Conservation (phyloP, 2,888 invertebrate genomes). For the Watsonalla cultraria region DNA sequence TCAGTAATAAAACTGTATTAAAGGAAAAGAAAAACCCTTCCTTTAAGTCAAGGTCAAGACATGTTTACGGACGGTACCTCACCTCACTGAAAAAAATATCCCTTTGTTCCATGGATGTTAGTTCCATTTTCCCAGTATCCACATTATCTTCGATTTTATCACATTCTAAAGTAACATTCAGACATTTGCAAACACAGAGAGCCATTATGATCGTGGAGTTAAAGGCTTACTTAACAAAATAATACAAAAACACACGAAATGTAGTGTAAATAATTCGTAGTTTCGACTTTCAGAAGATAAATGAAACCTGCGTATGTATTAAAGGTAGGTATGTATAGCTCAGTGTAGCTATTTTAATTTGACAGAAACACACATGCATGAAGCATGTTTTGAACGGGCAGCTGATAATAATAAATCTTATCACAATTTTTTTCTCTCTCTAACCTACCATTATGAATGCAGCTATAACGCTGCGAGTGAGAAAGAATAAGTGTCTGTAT, state of each 20-base stretch:
- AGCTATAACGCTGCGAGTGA: background rate
- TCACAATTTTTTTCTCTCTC: slow-evolving; percentile 18
- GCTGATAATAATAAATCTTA: slow-evolving; percentile 9
- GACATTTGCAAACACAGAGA: slow-evolving; percentile 84
- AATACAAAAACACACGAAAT: slow-evolving; percentile 55
- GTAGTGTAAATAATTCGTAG: slow-evolving; percentile 36
- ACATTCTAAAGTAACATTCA: slow-evolving; percentile 84
- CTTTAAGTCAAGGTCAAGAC: slow-evolving; percentile 65
- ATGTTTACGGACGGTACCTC: slow-evolving; percentile 78
- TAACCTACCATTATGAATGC: background rate
- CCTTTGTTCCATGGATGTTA: slow-evolving; percentile 78
- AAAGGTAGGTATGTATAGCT: slow-evolving; percentile 31
- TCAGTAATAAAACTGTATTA: slow-evolving; percentile 2
- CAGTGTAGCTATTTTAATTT: slow-evolving; percentile 23
- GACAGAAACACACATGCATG: slow-evolving; percentile 22
- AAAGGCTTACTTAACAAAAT: slow-evolving; percentile 37
- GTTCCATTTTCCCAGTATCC: slow-evolving; percentile 75
- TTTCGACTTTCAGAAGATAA: slow-evolving; percentile 39
- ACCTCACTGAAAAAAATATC: slow-evolving; percentile 85
- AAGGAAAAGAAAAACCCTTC: slow-evolving; percentile 32
- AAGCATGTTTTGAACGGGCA: slow-evolving; percentile 14
- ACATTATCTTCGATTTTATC: slow-evolving; percentile 77
- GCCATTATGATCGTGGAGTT: slow-evolving; percentile 60
- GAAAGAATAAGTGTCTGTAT: slow-evolving; percentile 8
- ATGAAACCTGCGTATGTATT: slow-evolving; percentile 22